Conservation (phyloP, 2,888 invertebrate genomes). For the Ophion ellenae region DNA sequence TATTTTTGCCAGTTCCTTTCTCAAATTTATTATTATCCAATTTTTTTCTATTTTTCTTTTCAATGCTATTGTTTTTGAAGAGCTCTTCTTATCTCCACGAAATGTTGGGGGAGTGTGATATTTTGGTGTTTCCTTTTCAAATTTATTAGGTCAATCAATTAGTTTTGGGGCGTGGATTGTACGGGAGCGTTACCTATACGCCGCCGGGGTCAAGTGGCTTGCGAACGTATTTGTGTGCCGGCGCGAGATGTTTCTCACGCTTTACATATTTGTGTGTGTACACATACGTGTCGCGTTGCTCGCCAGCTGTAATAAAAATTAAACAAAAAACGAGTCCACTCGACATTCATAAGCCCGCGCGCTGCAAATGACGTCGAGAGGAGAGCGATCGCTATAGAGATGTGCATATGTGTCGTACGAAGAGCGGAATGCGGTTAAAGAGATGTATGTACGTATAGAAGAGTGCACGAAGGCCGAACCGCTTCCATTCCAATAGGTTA, state of each 20-base stretch:
- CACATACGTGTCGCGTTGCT: slow-evolving; percentile 5
- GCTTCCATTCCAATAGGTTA: background rate
- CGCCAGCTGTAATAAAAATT: slow-evolving; percentile 11
- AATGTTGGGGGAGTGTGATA: background rate
- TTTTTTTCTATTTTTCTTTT: no score
- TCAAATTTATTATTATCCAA: background rate
- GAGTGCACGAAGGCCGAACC: background rate
- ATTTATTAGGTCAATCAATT: background rate
- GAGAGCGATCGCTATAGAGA: slow-evolving; percentile 36
- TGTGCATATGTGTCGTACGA: background rate
- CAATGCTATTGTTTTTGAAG: background rate
- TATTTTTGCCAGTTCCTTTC: background rate
- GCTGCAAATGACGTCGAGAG: slow-evolving; percentile 64
- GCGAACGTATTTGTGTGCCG: slow-evolving; percentile 34
- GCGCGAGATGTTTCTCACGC: slow-evolving; percentile 28
- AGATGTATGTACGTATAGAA: background rate
- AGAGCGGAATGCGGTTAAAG: slow-evolving; percentile 11
- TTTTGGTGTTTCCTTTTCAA: background rate
- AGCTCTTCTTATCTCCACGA: background rate
- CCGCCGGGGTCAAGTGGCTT: slow-evolving; percentile 31
- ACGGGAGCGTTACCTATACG: background rate
- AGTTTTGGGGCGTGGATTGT: background rate
- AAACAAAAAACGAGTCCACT: slow-evolving; percentile 54
- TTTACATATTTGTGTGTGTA: slow-evolving; percentile 3
- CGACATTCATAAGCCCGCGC: slow-evolving; percentile 62